phyloP scores from a whole-genome alignment of 2,113 vertebrate genomes.

The Larimichthys crocea region DNA sequence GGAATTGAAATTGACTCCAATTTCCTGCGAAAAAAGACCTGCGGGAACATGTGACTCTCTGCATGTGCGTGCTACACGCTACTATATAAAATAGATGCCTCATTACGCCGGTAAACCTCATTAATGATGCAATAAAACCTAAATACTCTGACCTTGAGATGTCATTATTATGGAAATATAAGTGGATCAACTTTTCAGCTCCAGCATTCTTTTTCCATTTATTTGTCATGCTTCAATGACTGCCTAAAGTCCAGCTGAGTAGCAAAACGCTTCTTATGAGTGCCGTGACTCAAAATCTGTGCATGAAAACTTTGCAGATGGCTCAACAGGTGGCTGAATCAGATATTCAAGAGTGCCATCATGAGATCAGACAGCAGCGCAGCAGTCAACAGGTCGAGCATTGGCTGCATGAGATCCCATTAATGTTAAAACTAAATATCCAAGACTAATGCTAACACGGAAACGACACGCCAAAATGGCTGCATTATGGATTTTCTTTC shows the following conservation, averaged over 20 bases:
- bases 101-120: constrained; percentile 2
- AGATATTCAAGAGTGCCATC: background rate
- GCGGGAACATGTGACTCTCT: background rate
- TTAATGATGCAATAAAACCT: background rate
- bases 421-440: background rate
- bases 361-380: background rate
- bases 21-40: constrained; percentile 30
- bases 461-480: background rate
- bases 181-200: background rate
- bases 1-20: constrained; percentile 14
- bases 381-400: background rate
- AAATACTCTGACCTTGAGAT: constrained; percentile 18
- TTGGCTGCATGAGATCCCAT: no score
- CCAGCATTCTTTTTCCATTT: background rate
- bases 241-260: background rate
- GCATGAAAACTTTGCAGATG: background rate
- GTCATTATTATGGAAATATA: background rate
- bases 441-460: background rate
- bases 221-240: background rate
- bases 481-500: background rate
- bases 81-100: constrained; percentile 16
- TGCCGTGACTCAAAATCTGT: background rate
- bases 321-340: constrained; percentile 25
- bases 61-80: background rate
- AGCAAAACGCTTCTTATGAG: background rate